Conservation (phyloP, 2,797 vertebrate species). For the Hemitrygon akajei region DNA sequence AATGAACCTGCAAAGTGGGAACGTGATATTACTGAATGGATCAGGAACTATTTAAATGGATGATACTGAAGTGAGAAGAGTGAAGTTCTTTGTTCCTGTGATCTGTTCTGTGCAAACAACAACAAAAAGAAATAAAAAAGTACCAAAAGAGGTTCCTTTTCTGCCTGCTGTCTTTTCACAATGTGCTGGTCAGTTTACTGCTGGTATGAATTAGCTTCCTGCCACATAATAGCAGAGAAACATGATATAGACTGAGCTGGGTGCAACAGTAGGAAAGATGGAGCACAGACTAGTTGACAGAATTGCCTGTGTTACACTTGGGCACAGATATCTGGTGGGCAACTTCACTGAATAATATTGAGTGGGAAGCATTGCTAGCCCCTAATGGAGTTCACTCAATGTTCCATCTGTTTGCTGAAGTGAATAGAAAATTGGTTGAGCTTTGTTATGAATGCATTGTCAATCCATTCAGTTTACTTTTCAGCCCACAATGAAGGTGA, state of each 20-base stretch:
- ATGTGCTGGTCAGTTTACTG: neutral
- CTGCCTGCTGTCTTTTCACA: neutral
- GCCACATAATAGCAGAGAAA: neutral
- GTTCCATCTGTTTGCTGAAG: neutral
- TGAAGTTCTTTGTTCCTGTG: neutral
- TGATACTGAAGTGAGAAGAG: neutral
- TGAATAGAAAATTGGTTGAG: neutral
- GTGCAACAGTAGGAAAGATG: neutral
- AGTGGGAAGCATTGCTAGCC: neutral
- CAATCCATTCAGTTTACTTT: neutral
- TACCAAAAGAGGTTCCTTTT: neutral
- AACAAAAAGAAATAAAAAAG: neutral
- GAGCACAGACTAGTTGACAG: neutral
- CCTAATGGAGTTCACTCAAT: neutral
- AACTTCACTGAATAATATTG: neutral
- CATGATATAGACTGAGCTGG: neutral
- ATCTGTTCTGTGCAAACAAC: neutral
- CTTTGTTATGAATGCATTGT: neutral
- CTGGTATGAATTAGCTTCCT: neutral
- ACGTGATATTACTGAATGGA: neutral
- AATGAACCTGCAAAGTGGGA: neutral
- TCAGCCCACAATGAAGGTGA: neutral
- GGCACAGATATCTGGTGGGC: neutral
- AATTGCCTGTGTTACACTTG: neutral
- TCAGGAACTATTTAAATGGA: neutral